Base-by-base conservation (phyloP, 2,797 vertebrate species). In the Emys orbicularis region DNA sequence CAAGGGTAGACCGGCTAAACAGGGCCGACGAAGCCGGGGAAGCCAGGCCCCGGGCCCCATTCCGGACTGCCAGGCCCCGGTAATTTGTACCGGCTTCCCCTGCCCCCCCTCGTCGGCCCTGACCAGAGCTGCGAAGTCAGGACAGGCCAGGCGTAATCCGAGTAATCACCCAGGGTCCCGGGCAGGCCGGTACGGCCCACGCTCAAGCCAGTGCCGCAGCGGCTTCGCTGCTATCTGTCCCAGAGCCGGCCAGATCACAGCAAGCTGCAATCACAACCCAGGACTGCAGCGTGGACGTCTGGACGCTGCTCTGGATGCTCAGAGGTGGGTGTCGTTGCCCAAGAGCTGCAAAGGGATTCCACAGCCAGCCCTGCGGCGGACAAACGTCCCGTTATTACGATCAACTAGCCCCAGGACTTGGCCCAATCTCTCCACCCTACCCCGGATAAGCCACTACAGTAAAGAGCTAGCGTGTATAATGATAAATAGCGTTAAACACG, bases 401-500 rank as follows among this genome's bases (percentile, higher is more conserved):
- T n/a, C n/a, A 8, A 72, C 8, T 5, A 21, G 65, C n/a, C 65
- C 65, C 21, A 18, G 19, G 18, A 11, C n/a, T 9, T 37, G 50
- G 0, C 2, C 9, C 12, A 15, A 1, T 83, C 76, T 76, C 21
- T 13, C 25, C 74, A 1, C 41, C 72, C 72, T 23, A 4, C 41
- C 44, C 74, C 23, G 37, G 41, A 47, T 12, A 44, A 76, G 72
- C 41, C 41, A 6, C 41, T 76, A 68, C 8, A 68, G 61, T 5
- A 23, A 21, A 72, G 65, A 72, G 19, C 18, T 37, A 72, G n/a
- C 65, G 11, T 5, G 10, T 37, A 19, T 10, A 68, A 37, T 9
- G 34, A 37, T 37, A 72, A 72, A 72, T 37, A 72, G 65, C 3
- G 13, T 76, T 37, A 72, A 68, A 37, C n/a, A 37, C 6, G 6